Evolutionary conservation across 1,140 invertebrate species (phyloP).

Genomic region (Aphis craccivora): DNA sequence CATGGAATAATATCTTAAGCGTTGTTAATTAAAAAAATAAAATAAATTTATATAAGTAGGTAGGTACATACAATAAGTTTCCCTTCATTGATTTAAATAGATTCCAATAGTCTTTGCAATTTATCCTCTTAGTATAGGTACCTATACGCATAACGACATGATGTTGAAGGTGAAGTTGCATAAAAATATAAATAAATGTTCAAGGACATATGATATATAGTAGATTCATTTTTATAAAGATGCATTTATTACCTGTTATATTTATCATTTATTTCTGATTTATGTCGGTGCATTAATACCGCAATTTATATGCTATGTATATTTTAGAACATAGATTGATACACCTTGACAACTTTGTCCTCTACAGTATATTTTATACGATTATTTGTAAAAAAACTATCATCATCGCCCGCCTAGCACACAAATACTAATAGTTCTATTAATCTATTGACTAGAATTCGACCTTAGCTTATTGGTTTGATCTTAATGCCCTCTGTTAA

Average conservation of each 20-base stretch:
- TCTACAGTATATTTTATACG: neutral
- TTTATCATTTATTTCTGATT: conserved; percentile 25
- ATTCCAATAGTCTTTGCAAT: neutral
- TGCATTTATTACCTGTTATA: conserved; percentile 27
- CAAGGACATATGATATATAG: conserved; percentile 21
- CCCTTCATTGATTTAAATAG: neutral
- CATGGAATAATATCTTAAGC: neutral
- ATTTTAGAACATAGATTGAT: conserved; percentile 24
- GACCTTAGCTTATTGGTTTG: conserved; percentile 51
- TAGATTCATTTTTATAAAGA: conserved; percentile 28
- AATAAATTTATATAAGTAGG: neutral
- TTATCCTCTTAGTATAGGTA: neutral
- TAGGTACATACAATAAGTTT: neutral
- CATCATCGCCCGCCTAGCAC: neutral
- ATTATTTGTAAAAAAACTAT: neutral
- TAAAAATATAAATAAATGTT: conserved; percentile 35
- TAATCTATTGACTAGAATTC: conserved; percentile 35
- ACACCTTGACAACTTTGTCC: conserved; percentile 24
- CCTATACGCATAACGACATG: neutral
- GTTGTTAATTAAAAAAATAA: conserved; percentile 8
- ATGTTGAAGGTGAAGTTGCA: conserved; percentile 22
- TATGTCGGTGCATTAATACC: neutral
- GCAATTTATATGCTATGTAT: conserved; percentile 15
- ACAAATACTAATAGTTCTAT: conserved; percentile 27
- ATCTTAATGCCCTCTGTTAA: conserved; percentile 35